Conservation (phyloP, 64 coral and sea anemone species). For the Exaiptasia diaphana region DNA sequence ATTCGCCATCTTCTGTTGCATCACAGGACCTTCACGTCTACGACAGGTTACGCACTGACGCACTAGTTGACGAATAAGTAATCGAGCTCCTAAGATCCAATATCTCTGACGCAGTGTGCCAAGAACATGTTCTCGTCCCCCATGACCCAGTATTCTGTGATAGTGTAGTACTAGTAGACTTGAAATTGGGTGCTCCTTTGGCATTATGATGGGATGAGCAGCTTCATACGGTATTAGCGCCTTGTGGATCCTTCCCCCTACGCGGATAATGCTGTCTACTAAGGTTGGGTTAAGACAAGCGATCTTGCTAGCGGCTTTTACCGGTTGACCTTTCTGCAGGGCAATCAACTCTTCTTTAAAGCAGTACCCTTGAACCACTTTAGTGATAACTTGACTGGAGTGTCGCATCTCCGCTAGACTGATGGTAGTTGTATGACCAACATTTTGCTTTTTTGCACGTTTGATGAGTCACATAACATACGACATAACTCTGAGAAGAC, state of each 20-base stretch:
- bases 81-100: slow-evolving; percentile 14
- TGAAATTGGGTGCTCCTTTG: slow-evolving; percentile 1
- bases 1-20: slow-evolving; percentile 47
- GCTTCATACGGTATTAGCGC: slow-evolving; percentile 2
- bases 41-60: slow-evolving; percentile 29
- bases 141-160: slow-evolving; percentile 2
- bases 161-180: slow-evolving; percentile 25
- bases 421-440: neutral
- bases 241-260: slow-evolving; percentile 29
- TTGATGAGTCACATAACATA: neutral
- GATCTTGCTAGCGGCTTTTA: slow-evolving; percentile 9
- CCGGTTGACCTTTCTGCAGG: neutral
- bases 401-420: neutral
- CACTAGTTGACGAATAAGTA: neutral
- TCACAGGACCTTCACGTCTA: neutral
- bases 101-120: slow-evolving; percentile 16
- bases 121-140: slow-evolving; percentile 27
- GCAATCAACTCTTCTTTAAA: neutral
- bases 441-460: neutral
- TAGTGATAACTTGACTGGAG: too few relatives aligned
- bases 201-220: slow-evolving; percentile 17
- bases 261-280: slow-evolving; percentile 1
- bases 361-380: too few relatives aligned
- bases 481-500: neutral
- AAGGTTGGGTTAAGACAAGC: neutral